These are phyloP conservation scores for Calliphora vicina DNA, from an alignment of 1,140 invertebrate genomes.

Conservation along the genomic window DNA sequence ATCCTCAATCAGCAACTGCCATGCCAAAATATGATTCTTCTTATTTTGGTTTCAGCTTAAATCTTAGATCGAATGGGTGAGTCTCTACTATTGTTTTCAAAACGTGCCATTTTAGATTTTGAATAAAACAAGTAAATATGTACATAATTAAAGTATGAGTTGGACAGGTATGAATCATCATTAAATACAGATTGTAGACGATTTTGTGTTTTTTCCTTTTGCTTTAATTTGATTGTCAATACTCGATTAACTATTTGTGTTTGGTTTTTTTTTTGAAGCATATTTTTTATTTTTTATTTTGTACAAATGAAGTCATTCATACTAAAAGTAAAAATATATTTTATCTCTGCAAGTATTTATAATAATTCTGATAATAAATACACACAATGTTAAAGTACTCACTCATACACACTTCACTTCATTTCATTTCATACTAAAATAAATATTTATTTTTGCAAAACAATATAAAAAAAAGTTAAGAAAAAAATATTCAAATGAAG, in stretches of 20 bases:
- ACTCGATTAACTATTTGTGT: neutral
- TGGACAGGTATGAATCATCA: neutral
- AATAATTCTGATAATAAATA: neutral
- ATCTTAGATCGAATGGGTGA: conserved; percentile 55
- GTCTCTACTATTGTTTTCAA: conserved; percentile 25
- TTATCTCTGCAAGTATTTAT: neutral
- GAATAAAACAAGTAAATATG: neutral
- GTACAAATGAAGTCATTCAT: neutral
- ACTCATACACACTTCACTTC: neutral
- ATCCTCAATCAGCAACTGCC: conserved; percentile 51
- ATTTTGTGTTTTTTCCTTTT: neutral
- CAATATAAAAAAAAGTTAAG: no score
- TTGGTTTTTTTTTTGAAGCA: neutral
- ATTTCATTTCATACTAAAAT: neutral
- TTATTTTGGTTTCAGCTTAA: conserved; percentile 61
- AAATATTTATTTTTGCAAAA: conserved; percentile 1
- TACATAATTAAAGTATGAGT: neutral
- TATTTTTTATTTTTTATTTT: neutral
- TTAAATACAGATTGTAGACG: neutral
- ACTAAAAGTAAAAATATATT: neutral
- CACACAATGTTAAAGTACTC: neutral
- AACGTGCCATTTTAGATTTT: no score
- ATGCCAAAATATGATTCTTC: conserved; percentile 58
- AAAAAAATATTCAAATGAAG: no score
- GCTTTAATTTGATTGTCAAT: neutral